Percentiles rank a stretch among this genome's conserved stretches.
These are phyloP conservation scores for Apodemia zela DNA, from an alignment of 2,888 invertebrate species.

Conservation along the genomic window DNA sequence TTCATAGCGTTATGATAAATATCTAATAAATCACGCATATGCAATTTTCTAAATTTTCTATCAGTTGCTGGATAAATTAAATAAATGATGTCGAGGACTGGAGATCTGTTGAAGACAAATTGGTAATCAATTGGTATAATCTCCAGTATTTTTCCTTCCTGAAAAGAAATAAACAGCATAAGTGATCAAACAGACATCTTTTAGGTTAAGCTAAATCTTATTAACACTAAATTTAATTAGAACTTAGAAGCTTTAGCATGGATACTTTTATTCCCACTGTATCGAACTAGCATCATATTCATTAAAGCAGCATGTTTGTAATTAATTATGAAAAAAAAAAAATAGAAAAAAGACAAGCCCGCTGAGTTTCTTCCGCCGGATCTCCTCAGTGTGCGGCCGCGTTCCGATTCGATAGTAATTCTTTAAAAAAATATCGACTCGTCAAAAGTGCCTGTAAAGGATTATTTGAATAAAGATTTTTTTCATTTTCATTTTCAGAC, in stretches of 20 bases:
- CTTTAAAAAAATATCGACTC: no score
- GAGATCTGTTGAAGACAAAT: background rate
- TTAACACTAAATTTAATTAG: background rate
- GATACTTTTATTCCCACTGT: no score
- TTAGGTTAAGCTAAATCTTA: no score
- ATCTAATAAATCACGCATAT: background rate
- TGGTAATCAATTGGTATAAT: background rate
- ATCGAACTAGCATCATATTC: background rate
- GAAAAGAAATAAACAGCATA: background rate
- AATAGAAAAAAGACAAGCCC: no score
- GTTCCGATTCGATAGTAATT: no score
- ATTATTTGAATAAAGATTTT: no score
- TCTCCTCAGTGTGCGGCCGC: no score
- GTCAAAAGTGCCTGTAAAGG: no score
- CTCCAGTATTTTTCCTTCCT: background rate
- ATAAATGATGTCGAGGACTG: background rate
- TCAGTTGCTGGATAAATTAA: background rate
- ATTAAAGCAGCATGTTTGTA: no score
- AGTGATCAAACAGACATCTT: background rate
- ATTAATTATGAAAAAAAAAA: no score
- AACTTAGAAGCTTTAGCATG: background rate
- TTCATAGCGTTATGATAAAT: background rate
- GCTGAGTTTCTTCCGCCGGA: no score
- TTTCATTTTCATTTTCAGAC: no score
- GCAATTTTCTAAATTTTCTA: background rate